Evolutionary conservation across 2,797 vertebrate genomes (phyloP).

Genomic region (Leptodactylus fallax): DNA sequence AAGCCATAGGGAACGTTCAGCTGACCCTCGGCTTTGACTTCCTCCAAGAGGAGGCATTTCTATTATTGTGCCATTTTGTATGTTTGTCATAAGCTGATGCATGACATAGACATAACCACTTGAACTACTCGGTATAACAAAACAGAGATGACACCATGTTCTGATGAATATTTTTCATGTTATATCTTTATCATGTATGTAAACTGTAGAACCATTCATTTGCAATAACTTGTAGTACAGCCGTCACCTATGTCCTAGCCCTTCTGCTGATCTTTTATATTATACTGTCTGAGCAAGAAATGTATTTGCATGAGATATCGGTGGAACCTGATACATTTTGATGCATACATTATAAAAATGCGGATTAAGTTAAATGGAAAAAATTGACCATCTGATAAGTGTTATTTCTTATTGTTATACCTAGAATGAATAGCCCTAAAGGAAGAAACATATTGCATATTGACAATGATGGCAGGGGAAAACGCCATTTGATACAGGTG

Average conservation of each 20-base stretch:
- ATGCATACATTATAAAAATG: not conserved
- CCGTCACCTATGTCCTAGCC: constrained; percentile 5
- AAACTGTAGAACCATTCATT: constrained; percentile 16
- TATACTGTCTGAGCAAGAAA: constrained; percentile 29
- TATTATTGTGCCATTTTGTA: constrained; percentile 26
- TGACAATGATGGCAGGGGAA: too few relatives aligned
- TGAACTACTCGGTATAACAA: not conserved
- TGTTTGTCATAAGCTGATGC: constrained; percentile 17
- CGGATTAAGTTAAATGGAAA: not conserved
- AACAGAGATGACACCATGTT: not conserved
- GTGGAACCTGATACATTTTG: not conserved
- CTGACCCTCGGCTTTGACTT: constrained; percentile 21
- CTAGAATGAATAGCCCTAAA: not conserved
- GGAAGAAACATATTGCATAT: too few relatives aligned
- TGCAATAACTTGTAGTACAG: constrained; percentile 36
- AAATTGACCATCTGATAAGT: not conserved
- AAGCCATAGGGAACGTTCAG: not conserved
- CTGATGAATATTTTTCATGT: constrained; percentile 18
- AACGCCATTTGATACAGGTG: too few relatives aligned
- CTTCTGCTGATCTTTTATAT: constrained; percentile 24
- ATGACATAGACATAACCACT: constrained; percentile 14
- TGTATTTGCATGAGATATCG: constrained; percentile 7
- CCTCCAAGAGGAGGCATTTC: constrained; percentile 18
- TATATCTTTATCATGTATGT: constrained; percentile 21
- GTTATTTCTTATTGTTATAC: not conserved